These are phyloP conservation scores for Drosophila nebulosa DNA, from an alignment of 1,140 invertebrate species.

Conservation along the genomic window DNA sequence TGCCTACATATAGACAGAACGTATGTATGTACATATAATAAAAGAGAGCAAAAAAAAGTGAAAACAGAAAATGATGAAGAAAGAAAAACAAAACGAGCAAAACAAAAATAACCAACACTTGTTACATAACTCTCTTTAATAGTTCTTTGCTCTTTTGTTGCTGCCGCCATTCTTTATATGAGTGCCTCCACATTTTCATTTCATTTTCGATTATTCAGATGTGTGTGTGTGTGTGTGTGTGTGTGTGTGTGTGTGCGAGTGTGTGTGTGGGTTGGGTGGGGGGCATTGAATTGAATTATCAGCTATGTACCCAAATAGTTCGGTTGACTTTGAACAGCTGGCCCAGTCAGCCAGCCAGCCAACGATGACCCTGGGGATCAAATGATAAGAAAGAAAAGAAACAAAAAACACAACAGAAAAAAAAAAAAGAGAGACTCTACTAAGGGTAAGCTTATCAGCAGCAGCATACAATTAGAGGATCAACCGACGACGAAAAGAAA, in stretches of 20 bases:
- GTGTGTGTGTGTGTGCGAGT: not conserved
- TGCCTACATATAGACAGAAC: too few species aligned
- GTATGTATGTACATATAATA: not conserved
- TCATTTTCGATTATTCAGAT: not conserved
- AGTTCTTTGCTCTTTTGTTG: slow-evolving; percentile 15
- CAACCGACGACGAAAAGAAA: not conserved
- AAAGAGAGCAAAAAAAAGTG: slow-evolving; percentile 37
- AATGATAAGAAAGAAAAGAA: slow-evolving; percentile 18
- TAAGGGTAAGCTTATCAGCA: not conserved
- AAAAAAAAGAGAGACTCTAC: not conserved
- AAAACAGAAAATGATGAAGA: slow-evolving; percentile 28
- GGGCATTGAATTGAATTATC: slow-evolving; percentile 14
- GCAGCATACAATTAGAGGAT: not conserved
- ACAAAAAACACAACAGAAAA: too few species aligned
- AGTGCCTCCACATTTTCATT: slow-evolving; percentile 19
- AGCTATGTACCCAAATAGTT: slow-evolving; percentile 7
- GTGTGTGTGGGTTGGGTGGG: not conserved
- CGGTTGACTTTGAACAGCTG: slow-evolving; percentile 29
- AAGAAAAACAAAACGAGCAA: slow-evolving; percentile 36
- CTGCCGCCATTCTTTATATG: slow-evolving; percentile 1
- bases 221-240: not conserved
- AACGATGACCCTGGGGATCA: slow-evolving; percentile 31
- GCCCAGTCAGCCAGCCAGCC: slow-evolving; percentile 11
- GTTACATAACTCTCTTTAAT: slow-evolving; percentile 62
- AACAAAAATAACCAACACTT: slow-evolving; percentile 57